Conservation (phyloP, 2,888 invertebrate genomes). For the Tipula lateralis region DNA sequence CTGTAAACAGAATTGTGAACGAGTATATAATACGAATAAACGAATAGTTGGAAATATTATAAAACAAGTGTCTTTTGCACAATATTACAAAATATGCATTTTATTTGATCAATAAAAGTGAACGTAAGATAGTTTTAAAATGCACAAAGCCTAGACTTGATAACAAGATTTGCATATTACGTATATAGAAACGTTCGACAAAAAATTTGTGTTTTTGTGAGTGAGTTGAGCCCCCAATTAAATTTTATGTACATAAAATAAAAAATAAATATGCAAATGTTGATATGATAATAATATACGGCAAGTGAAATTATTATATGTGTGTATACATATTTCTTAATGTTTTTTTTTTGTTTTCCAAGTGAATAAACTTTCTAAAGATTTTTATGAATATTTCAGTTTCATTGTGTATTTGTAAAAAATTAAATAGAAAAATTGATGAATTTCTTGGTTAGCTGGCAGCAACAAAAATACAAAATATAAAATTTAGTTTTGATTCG, state of each 20-base stretch:
- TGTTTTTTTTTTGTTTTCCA: neutral
- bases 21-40: too few relatives aligned
- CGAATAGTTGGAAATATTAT: neutral
- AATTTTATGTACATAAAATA: neutral
- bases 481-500: neutral
- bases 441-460: neutral
- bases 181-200: neutral
- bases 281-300: neutral
- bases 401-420: constrained; percentile 24
- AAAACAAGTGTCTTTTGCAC: constrained; percentile 15
- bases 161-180: neutral
- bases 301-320: neutral
- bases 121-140: neutral
- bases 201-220: neutral
- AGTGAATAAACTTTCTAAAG: constrained; percentile 24
- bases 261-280: neutral
- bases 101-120: neutral
- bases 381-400: constrained; percentile 15
- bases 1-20: neutral
- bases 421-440: neutral
- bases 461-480: constrained; percentile 1
- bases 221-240: neutral
- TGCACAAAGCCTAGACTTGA: neutral
- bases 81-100: neutral
- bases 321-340: neutral